These are phyloP conservation scores for Hemichromis elongatus DNA, from an alignment of 2,113 vertebrate genomes.

Conservation along the genomic window DNA sequence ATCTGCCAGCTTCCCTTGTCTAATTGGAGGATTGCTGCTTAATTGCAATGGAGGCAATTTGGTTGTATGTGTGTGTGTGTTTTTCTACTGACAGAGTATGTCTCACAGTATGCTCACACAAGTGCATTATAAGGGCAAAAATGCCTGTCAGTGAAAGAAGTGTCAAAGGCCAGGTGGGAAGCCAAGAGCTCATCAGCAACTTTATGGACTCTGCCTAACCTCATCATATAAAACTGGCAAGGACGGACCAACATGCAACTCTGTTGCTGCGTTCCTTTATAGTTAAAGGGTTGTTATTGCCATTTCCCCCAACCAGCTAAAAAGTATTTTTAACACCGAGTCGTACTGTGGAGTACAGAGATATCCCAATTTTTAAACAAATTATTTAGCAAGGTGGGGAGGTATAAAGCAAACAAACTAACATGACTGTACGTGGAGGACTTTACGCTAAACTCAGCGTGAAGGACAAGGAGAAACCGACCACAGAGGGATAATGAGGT, in stretches of 20 bases:
- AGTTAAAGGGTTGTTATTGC: neutral
- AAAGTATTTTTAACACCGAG: neutral
- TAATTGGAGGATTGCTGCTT: slow-evolving; percentile 66
- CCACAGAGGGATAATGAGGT: slow-evolving; percentile 39
- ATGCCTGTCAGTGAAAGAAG: neutral
- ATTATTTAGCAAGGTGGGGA: slow-evolving; percentile 7
- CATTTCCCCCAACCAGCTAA: neutral
- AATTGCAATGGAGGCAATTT: slow-evolving; percentile 47
- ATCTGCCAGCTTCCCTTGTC: slow-evolving; percentile 56
- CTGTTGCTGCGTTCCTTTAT: neutral
- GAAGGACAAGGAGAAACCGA: slow-evolving; percentile 12
- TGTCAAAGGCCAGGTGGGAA: slow-evolving; percentile 19
- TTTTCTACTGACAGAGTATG: neutral
- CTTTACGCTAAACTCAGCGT: neutral
- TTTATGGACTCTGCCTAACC: slow-evolving; percentile 2
- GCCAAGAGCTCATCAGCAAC: slow-evolving; percentile 9
- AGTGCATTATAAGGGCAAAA: neutral
- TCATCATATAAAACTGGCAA: neutral
- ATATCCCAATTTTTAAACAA: neutral
- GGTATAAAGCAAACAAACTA: neutral
- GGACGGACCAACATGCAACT: neutral
- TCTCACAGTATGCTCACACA: neutral
- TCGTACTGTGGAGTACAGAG: neutral
- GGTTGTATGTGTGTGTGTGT: neutral
- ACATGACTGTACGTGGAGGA: neutral